phyloP scores from a whole-genome alignment of 2,797 vertebrate species.

The Sandelia bainsii region DNA sequence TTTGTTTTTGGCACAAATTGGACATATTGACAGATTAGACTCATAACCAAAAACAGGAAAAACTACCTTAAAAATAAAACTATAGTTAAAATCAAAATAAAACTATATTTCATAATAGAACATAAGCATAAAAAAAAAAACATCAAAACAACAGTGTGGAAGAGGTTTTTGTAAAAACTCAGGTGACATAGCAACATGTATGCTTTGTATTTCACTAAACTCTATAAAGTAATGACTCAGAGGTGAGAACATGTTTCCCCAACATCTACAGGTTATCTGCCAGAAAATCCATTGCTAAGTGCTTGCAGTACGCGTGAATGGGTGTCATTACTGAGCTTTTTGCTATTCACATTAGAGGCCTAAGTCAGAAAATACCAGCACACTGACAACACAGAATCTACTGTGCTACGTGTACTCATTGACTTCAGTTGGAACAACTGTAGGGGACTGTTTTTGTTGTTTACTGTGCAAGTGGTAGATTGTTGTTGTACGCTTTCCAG shows the following conservation, averaged over 20 bases:
- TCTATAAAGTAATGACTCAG: too few relatives aligned
- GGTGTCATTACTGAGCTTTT: constrained; percentile 31
- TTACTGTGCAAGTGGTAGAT: constrained; percentile 12
- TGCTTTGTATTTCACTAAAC: background rate
- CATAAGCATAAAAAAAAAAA: background rate
- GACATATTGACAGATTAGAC: background rate
- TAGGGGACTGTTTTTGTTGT: constrained; percentile 38
- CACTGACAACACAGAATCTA: constrained; percentile 23
- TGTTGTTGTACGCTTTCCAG: constrained; percentile 44
- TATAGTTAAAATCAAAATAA: too few relatives aligned
- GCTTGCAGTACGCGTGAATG: background rate
- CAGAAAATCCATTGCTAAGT: constrained; percentile 2
- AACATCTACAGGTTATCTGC: background rate
- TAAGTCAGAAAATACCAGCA: constrained; percentile 64
- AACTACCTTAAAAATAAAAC: too few relatives aligned
- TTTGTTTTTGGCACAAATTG: background rate
- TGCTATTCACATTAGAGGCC: constrained; percentile 24
- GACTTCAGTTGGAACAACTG: constrained; percentile 49
- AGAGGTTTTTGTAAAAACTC: too few relatives aligned
- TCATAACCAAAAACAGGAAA: too few relatives aligned
- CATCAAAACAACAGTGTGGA: too few relatives aligned
- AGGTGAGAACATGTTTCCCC: background rate
- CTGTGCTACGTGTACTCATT: constrained; percentile 22
- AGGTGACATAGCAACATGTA: too few relatives aligned
- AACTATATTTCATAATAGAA: background rate